Evolutionary conservation across 1,140 invertebrate species (phyloP).

Genomic region (Cardiocondyla obscurior): DNA sequence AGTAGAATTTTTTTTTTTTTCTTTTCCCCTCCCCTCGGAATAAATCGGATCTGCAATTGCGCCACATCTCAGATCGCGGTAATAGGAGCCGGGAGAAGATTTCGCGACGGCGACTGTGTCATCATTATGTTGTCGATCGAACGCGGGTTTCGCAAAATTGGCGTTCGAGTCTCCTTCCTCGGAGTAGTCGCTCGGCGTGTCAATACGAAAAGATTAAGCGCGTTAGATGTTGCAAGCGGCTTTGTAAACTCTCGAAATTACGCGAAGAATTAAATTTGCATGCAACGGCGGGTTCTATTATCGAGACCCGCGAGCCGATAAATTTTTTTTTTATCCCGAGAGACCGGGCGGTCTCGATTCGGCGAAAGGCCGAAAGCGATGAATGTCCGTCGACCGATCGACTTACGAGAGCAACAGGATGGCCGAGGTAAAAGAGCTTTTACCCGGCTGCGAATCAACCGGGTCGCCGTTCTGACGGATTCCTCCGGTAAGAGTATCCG

Average conservation of each 20-base stretch:
- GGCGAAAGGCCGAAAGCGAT: neutral
- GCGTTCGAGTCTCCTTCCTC: neutral
- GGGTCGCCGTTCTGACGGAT: conserved; percentile 11
- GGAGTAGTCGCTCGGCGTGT: neutral
- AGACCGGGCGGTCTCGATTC: neutral
- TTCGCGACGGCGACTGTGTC: neutral
- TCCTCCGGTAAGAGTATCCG: neutral
- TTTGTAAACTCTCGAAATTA: neutral
- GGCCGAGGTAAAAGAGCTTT: conserved; percentile 18
- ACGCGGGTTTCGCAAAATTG: neutral
- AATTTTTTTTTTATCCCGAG: neutral
- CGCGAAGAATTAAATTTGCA: neutral
- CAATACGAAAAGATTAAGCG: neutral
- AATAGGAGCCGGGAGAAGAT: neutral
- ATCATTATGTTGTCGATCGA: conserved; percentile 11
- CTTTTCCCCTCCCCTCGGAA: no score
- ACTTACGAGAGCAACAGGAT: neutral
- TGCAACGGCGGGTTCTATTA: neutral
- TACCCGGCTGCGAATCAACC: conserved; percentile 49
- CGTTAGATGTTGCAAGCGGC: neutral
- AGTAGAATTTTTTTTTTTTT: neutral
- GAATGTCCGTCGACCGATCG: conserved; percentile 37
- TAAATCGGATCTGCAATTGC: conserved; percentile 10
- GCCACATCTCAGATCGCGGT: neutral
- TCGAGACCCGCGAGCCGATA: neutral